phyloP scores from a whole-genome alignment of 2,113 vertebrate genomes.

The Cyrtonyx montezumae region DNA sequence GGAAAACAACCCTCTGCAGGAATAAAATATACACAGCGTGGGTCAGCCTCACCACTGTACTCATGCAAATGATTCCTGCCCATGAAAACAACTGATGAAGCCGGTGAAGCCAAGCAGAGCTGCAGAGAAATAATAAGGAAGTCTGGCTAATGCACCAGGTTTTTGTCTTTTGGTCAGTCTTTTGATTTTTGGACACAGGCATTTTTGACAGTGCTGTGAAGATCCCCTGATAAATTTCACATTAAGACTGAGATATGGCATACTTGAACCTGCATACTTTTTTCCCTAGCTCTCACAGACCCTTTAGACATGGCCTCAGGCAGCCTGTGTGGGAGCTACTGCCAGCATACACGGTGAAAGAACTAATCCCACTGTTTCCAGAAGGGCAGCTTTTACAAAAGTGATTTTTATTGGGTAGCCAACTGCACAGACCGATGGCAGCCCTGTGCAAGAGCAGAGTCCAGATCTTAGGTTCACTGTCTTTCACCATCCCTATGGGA shows the following conservation, averaged over 20 bases:
- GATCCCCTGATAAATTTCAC: neutral
- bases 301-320: neutral
- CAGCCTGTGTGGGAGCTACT: neutral
- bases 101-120: neutral
- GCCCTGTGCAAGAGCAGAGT: neutral
- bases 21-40: neutral
- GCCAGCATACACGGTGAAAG: neutral
- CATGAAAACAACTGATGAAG: neutral
- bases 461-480: neutral
- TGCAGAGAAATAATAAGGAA: neutral
- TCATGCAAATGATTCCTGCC: neutral
- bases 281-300: neutral
- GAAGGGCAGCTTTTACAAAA: neutral
- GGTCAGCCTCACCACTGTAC: neutral
- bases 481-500: neutral
- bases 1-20: neutral
- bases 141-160: neutral
- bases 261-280: neutral
- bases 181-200: neutral
- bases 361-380: neutral
- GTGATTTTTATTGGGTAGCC: neutral
- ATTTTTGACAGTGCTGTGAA: neutral
- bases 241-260: neutral
- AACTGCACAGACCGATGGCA: neutral
- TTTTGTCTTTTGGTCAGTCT: neutral